Percentiles rank a stretch among this genome's conserved stretches.
Conservation (phyloP, 53 echinoderm and acorn worm species). For the Antedon mediterranea region DNA sequence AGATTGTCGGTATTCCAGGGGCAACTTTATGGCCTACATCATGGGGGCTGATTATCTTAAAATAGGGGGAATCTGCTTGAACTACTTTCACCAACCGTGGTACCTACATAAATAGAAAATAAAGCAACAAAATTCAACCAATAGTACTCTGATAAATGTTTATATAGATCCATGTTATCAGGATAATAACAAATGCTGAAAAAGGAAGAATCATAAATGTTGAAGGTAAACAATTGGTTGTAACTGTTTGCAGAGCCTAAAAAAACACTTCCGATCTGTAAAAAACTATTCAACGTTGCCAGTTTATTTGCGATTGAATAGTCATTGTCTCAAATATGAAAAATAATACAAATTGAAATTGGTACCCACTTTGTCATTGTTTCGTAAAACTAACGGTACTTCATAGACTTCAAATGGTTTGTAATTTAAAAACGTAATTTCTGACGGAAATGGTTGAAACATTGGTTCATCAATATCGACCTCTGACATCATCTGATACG, state of each 20-base stretch:
- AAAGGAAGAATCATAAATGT: too few species aligned
- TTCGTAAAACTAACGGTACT: slow-evolving; percentile 79
- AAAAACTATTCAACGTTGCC: background rate
- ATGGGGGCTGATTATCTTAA: slow-evolving; percentile 90
- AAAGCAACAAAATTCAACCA: too few species aligned
- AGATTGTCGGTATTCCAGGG: slow-evolving; percentile 85
- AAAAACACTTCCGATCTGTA: too few species aligned
- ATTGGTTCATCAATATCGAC: slow-evolving; percentile 96
- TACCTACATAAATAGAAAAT: slow-evolving; percentile 24
- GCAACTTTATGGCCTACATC: slow-evolving; percentile 91
- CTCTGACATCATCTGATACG: slow-evolving; percentile 86
- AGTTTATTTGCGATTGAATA: background rate
- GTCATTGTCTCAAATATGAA: background rate
- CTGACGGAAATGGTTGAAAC: slow-evolving; percentile 97
- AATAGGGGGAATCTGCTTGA: slow-evolving; percentile 96
- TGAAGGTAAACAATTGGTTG: too few species aligned
- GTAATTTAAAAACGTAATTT: slow-evolving; percentile 85
- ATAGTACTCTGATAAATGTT: too few species aligned
- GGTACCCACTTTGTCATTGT: slow-evolving; percentile 78
- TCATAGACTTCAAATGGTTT: slow-evolving; percentile 85
- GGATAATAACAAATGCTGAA: too few species aligned
- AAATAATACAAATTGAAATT: background rate
- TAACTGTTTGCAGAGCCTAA: too few species aligned
- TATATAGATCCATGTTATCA: too few species aligned
- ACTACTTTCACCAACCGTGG: slow-evolving; percentile 84